Conservation (phyloP, 1,140 invertebrate species). For the Drosophila nasuta region DNA sequence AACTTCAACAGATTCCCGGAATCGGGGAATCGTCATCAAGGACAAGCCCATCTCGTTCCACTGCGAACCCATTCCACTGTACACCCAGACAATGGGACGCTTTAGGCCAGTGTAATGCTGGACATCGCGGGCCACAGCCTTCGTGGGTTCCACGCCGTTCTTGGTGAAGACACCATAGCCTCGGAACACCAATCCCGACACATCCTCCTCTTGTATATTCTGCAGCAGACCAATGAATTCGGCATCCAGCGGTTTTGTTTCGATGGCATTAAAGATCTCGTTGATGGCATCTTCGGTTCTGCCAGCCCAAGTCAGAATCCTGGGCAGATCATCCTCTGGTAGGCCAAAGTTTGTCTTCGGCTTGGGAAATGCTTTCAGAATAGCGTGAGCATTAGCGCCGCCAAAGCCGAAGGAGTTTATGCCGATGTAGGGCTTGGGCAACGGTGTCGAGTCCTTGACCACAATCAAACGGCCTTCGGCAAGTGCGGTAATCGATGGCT, state of each 20-base stretch:
- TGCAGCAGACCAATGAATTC: constrained; percentile 87
- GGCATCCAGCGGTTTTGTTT: constrained; percentile 86
- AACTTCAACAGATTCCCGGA: constrained; percentile 90
- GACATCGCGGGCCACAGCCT: constrained; percentile 85
- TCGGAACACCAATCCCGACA: constrained; percentile 86
- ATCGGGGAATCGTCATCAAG: constrained; percentile 88
- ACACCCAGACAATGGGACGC: constrained; percentile 93
- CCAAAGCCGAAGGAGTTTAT: constrained; percentile 96
- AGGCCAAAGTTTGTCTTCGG: constrained; percentile 86
- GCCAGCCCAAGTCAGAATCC: constrained; percentile 86
- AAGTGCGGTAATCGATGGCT: constrained; percentile 90
- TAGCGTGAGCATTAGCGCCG: constrained; percentile 90
- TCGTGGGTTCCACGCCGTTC: constrained; percentile 84
- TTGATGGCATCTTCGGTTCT: constrained; percentile 89
- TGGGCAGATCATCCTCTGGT: constrained; percentile 86
- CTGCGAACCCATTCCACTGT: constrained; percentile 96
- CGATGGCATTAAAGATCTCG: constrained; percentile 88
- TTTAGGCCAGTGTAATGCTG: constrained; percentile 87
- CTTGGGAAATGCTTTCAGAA: constrained; percentile 88
- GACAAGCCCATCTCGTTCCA: constrained; percentile 93
- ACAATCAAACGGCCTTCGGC: constrained; percentile 89
- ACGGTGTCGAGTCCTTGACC: constrained; percentile 88
- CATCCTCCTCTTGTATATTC: constrained; percentile 86
- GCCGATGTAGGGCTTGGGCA: constrained; percentile 88
- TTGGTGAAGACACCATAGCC: constrained; percentile 87